A percentile compares a stretch with the other conserved stretches of the same genome.
Conservation (phyloP, 2,888 invertebrate species). For the Anticlea derivata region DNA sequence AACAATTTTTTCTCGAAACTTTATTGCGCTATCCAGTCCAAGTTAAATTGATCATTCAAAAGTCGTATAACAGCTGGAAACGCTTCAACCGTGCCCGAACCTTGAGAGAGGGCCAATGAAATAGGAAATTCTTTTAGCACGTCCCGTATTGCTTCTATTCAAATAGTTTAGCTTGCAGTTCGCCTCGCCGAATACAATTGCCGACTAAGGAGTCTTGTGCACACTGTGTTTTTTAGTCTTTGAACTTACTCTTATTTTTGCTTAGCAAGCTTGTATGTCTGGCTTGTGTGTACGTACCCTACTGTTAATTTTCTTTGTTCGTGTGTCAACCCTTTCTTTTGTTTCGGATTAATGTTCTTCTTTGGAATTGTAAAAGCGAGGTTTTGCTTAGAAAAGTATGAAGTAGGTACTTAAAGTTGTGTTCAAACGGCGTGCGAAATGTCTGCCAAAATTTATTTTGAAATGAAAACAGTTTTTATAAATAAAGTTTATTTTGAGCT, state of each 20-base stretch:
- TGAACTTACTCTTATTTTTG: slow-evolving; percentile 3
- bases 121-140: slow-evolving; percentile 38
- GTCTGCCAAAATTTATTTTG: too few species aligned
- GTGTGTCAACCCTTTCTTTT: slow-evolving; percentile 6
- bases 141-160: slow-evolving; percentile 37
- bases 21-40: slow-evolving; percentile 42
- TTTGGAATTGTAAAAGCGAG: slow-evolving; percentile 1
- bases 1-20: slow-evolving; percentile 42
- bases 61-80: slow-evolving; percentile 59
- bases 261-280: background rate
- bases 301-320: slow-evolving; percentile 5
- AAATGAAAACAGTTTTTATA: too few species aligned
- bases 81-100: slow-evolving; percentile 42
- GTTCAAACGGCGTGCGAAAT: too few species aligned
- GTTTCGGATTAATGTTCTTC: background rate
- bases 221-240: slow-evolving; percentile 16
- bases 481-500: background rate
- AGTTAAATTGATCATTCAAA: slow-evolving; percentile 70
- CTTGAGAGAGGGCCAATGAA: slow-evolving; percentile 43
- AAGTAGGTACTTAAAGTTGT: too few species aligned
- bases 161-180: slow-evolving; percentile 26
- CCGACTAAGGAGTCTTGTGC: slow-evolving; percentile 8
- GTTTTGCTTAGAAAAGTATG: background rate
- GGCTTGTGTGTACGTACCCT: slow-evolving; percentile 4
- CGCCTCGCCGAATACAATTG: slow-evolving; percentile 21